These are phyloP conservation scores for Hemibagrus guttatus DNA, from an alignment of 2,797 vertebrate species.

Conservation along the genomic window DNA sequence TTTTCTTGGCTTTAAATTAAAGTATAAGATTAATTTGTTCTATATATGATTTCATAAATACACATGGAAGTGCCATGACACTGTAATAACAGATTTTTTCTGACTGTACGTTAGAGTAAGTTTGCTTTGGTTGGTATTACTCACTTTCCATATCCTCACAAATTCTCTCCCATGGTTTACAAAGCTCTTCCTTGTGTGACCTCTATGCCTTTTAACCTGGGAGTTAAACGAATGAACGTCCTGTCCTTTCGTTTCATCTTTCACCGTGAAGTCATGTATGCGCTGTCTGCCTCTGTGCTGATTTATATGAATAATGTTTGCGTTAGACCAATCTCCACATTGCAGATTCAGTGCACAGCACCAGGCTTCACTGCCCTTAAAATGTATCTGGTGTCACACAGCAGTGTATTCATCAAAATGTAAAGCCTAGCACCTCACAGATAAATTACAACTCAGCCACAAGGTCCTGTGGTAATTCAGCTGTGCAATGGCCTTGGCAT, in stretches of 20 bases:
- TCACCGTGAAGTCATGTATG: conserved; percentile 42
- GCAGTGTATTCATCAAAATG: conserved; percentile 65
- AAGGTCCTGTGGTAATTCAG: conserved; percentile 66
- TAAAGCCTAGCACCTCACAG: conserved; percentile 59
- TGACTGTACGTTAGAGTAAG: neutral
- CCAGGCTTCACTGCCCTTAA: neutral
- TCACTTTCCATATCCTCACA: neutral
- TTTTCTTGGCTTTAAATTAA: neutral
- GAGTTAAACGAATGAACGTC: conserved; percentile 17
- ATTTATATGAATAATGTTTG: conserved; percentile 61
- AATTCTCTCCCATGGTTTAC: neutral
- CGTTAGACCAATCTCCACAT: conserved; percentile 47
- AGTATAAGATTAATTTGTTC: neutral
- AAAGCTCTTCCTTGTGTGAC: conserved; percentile 6
- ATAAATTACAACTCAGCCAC: conserved; percentile 66
- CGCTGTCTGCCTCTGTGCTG: conserved; percentile 26
- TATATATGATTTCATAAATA: neutral
- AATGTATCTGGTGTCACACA: neutral
- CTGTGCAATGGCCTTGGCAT: conserved; percentile 65
- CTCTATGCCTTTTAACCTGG: conserved; percentile 12
- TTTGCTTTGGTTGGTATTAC: neutral
- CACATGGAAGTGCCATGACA: neutral
- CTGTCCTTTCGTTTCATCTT: conserved; percentile 33
- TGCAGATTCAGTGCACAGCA: conserved; percentile 39
- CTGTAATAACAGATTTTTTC: neutral